Evolutionary conservation across 2,888 invertebrate genomes (phyloP).

Genomic region (Acleris holmiana): DNA sequence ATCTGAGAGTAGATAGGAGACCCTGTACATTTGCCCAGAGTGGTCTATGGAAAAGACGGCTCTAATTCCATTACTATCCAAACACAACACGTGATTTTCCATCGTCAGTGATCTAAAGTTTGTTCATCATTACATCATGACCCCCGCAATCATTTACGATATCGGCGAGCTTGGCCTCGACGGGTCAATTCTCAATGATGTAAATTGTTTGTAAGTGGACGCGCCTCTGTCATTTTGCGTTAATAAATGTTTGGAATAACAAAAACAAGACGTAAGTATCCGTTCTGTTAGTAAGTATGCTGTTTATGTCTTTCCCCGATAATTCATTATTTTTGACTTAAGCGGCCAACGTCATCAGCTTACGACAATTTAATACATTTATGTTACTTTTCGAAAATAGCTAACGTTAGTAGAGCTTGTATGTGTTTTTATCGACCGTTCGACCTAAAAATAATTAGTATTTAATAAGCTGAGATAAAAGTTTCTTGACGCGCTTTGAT

Average conservation of each 20-base stretch:
- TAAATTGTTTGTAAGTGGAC: slow-evolving; percentile 53
- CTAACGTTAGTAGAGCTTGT: too few relatives aligned
- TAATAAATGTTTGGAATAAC: slow-evolving; percentile 13
- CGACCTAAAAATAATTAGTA: too few relatives aligned
- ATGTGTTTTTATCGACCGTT: too few relatives aligned
- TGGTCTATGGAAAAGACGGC: too few relatives aligned
- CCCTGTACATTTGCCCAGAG: too few relatives aligned
- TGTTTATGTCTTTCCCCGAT: too few relatives aligned
- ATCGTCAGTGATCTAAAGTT: slow-evolving; percentile 28
- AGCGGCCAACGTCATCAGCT: too few relatives aligned
- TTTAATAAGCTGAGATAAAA: slow-evolving; percentile 7
- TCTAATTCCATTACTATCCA: background rate
- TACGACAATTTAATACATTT: too few relatives aligned
- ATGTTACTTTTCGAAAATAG: too few relatives aligned
- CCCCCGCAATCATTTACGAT: slow-evolving; percentile 38
- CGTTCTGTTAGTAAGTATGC: too few relatives aligned
- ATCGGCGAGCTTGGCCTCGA: slow-evolving; percentile 68
- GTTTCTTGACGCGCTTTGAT: slow-evolving; percentile 21
- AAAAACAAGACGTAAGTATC: slow-evolving; percentile 14
- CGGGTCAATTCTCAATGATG: slow-evolving; percentile 50
- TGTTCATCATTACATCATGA: slow-evolving; percentile 55
- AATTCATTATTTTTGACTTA: too few relatives aligned
- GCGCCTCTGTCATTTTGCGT: slow-evolving; percentile 42
- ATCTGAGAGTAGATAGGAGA: too few relatives aligned
- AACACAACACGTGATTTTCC: slow-evolving; percentile 11